Percentiles rank a stretch among this genome's conserved stretches.
Conservation (phyloP, 2,113 vertebrate genomes). For the Oxygymnocypris stewartii region DNA sequence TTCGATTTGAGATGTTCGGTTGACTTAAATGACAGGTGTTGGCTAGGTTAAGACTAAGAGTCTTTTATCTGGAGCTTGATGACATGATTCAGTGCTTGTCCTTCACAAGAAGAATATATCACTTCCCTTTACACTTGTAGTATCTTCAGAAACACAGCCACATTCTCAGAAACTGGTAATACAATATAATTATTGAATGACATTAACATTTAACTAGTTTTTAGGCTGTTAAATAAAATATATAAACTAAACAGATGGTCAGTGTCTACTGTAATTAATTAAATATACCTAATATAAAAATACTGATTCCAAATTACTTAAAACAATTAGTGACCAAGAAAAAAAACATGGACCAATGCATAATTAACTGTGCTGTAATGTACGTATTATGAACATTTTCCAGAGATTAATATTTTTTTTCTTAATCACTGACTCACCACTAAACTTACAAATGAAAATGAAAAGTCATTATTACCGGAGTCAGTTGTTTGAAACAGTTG, state of each 20-base stretch:
- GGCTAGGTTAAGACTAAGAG: slow-evolving; percentile 12
- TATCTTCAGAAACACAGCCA: neutral
- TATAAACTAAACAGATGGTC: neutral
- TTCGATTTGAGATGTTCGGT: neutral
- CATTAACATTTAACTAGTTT: neutral
- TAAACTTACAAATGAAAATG: neutral
- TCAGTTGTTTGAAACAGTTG: neutral
- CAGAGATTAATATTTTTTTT: neutral
- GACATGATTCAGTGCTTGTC: neutral
- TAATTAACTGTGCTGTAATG: neutral
- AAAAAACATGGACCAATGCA: neutral
- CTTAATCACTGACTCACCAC: neutral
- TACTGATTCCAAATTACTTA: neutral
- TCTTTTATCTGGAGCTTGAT: neutral
- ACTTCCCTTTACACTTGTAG: neutral
- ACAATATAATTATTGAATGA: neutral
- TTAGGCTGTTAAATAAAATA: neutral
- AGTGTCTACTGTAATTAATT: neutral
- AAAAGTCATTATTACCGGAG: neutral
- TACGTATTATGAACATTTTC: neutral
- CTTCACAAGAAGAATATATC: slow-evolving; percentile 2
- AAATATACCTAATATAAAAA: neutral
- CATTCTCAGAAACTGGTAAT: neutral
- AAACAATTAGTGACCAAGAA: neutral
- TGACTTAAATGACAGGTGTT: slow-evolving; percentile 14